Evolutionary conservation across 64 coral and sea anemone species (phyloP), one percentile per base, ranked within the genome.

Genomic region (Astreopora myriophthalma): DNA sequence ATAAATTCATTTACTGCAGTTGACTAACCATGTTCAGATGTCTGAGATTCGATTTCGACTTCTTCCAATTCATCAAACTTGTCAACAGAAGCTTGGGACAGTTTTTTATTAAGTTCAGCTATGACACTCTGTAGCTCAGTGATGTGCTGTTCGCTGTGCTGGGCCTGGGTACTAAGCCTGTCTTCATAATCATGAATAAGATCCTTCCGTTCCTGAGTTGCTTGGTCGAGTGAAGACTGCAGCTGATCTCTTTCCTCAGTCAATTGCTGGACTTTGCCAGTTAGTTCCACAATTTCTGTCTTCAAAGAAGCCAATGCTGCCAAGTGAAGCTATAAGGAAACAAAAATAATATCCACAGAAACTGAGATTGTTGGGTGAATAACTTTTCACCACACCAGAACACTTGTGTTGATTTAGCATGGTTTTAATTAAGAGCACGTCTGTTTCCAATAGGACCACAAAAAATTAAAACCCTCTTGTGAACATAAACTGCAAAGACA

Each of bases 221-320:
- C 79, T 40, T 93, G 86, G 32, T 66, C 75, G 30, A 93, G 42
- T 22, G 85, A 52, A 1, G 61, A 48, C 25, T 86, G 91, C 67
- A 96, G 48, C n/a, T 87, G 75, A 81, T 96, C 88, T 16, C 95
- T 49, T 44, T 96, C 95, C 42, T 96, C 91, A 11, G 91, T 96
- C 46, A 96, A 75, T n/a, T 91, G 90, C 26, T 94, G 95, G 1
- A 96, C 87, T 90, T 94, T 96, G 46, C 95, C 83, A 22, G 91
- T 88, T 20, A 96, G 86, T 33, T 96, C 95, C 12, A 96, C 91
- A 80, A 96, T 96, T 96, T 96, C 95, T 67, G 76, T 96, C 84
- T 96, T 96, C n/a, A 96, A 66, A 62, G 95, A 96, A n/a, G 95
- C 95, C 58, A 96, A 24, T 73, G 95, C 95, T 36, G 95, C 95